Conservation (phyloP, 2,113 vertebrate species). For the Elachura formosa region DNA sequence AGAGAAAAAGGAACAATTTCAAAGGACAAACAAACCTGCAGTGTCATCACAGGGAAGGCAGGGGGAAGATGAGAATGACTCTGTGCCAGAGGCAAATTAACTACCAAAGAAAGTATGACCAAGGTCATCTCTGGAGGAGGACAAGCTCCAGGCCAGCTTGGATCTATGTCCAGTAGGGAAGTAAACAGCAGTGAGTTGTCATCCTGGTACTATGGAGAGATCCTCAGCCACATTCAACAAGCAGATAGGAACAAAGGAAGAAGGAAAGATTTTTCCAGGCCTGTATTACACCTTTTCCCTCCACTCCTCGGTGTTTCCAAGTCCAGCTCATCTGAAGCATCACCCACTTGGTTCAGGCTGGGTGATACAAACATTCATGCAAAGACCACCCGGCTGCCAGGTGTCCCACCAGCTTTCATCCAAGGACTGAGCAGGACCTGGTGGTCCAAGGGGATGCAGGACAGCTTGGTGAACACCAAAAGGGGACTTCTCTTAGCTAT, state of each 20-base stretch:
- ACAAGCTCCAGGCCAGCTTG: not conserved
- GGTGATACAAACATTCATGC: not conserved
- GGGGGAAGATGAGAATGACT: not conserved
- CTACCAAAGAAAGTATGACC: not conserved
- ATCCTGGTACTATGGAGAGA: not conserved
- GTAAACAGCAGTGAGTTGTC: not conserved
- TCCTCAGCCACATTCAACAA: not conserved
- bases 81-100: not conserved
- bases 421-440: not conserved
- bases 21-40: not conserved
- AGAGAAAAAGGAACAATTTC: not conserved
- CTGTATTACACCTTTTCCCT: not conserved
- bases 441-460: not conserved
- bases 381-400: not conserved
- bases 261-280: not conserved
- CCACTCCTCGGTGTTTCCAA: not conserved
- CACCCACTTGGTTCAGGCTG: not conserved
- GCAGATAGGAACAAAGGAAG: not conserved
- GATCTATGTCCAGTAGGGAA: not conserved
- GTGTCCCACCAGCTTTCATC: not conserved
- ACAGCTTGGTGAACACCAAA: not conserved
- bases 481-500: not conserved
- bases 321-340: not conserved
- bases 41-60: not conserved
- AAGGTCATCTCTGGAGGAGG: not conserved